Base-by-base conservation (phyloP, 2,888 invertebrate species). In the Adineta ricciae region DNA sequence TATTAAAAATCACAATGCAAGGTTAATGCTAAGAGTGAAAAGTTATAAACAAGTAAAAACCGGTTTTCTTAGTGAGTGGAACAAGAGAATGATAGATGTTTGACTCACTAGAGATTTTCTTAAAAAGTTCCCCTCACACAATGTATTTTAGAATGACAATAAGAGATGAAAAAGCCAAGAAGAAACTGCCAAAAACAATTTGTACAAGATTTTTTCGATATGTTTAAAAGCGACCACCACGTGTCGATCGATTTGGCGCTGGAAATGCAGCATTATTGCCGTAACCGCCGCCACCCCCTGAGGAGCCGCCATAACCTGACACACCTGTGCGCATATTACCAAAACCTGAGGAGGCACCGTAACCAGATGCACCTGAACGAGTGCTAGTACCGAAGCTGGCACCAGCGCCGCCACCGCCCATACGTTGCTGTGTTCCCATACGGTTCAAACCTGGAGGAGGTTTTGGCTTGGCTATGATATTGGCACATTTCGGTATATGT, bases 401-500 rank as follows among this genome's bases (percentile, higher is more conserved):
- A 46, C 46, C 46, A 11, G 8, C 3, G 2, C 8, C 11, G n/a
- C 78, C 19, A 50, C 16, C 16, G 19, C 16, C 41, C 0, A 24
- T 73, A 73, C 73, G 73, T 38, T 38, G 38, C 27, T 36, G 73
- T 73, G 36, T 9, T 21, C 78, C 78, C 24, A 21, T 41, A 1
- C 50, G 36, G 32, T 38, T 27, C 0, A 27, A 5, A 32, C 64
- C 21, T 32, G 36, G 50, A n/a, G 84, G 86, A 86, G 87, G 85
- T 38, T 87, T 87, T 5, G 89, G 89, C 41, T 88, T 87, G 14
- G 88, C 86, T 86, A 88, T 88, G 49, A 93, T 95, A 88, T 92
- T 93, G 88, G 94, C 94, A 91, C 97, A 97, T 91, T 95, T 94
- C 84, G 97, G 96, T 88, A 97, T 96, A 91, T 97, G 96, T 49